Evolutionary conservation across 2,113 vertebrate species (phyloP).

Genomic region (Petrocephalus zakoni): DNA sequence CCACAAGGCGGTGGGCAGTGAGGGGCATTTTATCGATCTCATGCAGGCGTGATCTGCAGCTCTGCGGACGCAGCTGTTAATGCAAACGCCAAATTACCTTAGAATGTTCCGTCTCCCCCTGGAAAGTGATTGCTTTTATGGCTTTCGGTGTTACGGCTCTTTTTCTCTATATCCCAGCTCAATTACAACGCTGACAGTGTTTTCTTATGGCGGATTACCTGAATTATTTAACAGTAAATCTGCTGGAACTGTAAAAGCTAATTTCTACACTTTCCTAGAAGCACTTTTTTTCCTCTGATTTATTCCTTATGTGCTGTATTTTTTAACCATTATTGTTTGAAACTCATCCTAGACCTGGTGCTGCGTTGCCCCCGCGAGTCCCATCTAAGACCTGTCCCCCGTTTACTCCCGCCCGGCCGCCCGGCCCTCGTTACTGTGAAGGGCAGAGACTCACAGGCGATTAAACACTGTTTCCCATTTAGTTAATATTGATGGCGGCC

Average conservation of each 20-base stretch:
- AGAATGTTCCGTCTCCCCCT: background rate
- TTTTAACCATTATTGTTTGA: background rate
- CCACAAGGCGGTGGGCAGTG: background rate
- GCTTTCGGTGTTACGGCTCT: background rate
- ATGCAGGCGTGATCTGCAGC: background rate
- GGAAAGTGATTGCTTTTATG: background rate
- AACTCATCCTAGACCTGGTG: background rate
- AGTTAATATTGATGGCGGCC: conserved; percentile 33
- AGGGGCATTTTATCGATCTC: background rate
- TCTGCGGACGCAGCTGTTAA: background rate
- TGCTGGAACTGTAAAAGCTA: background rate
- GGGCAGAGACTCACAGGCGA: conserved; percentile 26
- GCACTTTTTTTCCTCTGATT: background rate
- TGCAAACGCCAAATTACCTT: background rate
- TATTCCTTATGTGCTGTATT: background rate
- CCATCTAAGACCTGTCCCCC: background rate
- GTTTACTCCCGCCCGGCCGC: background rate
- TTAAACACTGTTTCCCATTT: conserved; percentile 34
- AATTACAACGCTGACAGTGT: conserved; percentile 11
- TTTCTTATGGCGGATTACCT: background rate
- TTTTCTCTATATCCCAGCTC: background rate
- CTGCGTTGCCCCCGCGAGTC: background rate
- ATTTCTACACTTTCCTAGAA: background rate
- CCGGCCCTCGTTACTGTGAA: conserved; percentile 21
- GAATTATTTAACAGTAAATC: background rate